Evolutionary conservation across 1,140 invertebrate species (phyloP).

Genomic region (Thereuonema tuberculata): DNA sequence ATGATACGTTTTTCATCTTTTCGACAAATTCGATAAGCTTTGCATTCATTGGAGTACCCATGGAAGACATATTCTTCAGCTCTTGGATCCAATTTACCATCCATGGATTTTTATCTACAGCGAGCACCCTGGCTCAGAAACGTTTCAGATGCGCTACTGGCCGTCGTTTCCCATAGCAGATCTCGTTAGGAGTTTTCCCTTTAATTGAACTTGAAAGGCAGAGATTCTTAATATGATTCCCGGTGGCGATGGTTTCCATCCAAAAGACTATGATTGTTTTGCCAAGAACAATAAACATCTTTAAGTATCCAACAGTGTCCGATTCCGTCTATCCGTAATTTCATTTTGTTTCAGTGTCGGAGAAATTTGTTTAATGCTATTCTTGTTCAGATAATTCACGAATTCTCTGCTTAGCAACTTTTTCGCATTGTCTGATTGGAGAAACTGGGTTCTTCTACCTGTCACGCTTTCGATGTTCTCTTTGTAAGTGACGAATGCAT

Average conservation of each 20-base stretch:
- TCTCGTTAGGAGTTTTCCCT: background rate
- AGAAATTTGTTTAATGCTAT: too few species aligned
- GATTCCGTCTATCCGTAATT: slow-evolving; percentile 15
- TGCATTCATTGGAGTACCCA: background rate
- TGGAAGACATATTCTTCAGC: background rate
- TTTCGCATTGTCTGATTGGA: slow-evolving; percentile 4
- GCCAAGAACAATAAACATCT: slow-evolving; percentile 28
- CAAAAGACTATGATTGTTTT: slow-evolving; percentile 28
- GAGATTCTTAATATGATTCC: slow-evolving; percentile 31
- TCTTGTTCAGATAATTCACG: background rate
- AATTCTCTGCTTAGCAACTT: background rate
- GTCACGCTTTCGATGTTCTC: background rate
- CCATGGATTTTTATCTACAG: background rate
- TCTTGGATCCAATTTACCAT: background rate
- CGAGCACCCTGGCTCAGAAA: background rate
- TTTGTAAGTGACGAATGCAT: background rate
- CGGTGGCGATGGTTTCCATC: slow-evolving; percentile 34
- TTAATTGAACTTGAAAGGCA: background rate
- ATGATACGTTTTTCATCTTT: background rate
- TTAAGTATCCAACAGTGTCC: slow-evolving; percentile 24
- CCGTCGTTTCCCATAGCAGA: background rate
- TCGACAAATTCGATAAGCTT: background rate
- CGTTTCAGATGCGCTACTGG: background rate
- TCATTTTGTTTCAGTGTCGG: slow-evolving; percentile 30
- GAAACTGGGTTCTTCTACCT: background rate